Base-by-base conservation (phyloP, 1,140 invertebrate species). In the Halesus radiatus region DNA sequence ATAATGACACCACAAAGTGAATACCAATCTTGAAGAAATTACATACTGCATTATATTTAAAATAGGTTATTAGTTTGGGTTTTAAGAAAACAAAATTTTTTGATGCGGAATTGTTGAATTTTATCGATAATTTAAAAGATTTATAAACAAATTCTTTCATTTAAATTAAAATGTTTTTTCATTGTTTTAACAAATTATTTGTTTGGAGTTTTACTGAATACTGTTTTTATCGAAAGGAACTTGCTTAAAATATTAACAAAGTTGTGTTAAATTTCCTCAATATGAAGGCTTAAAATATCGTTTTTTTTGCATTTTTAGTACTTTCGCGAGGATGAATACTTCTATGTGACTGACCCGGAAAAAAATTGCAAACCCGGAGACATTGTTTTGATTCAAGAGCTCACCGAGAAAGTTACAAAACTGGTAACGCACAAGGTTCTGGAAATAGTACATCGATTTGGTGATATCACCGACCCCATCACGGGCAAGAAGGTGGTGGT, bases 391-490 rank as follows among this genome's bases (percentile, higher is more conserved):
- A 93, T 97, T 82, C 90, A 96, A 86, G 90, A 92, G 81, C 86
- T 97, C 32, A 92, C 93, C 13, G 85, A 93, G 76, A 94, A 93
- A 87, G 80, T 96, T 75, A 95, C 95, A 0, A 92, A 92, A 66
- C 87, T 95, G 15, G 95, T 97, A 3, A 94, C 94, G 7, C 95
- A 97, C 84, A 90, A 93, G 88, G 91, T 97, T 1, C 89, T 95
- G 84, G 92, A 96, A 86, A 91, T 97, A 16, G 91, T 97, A 26
- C 95, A 95, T 88, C 93, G 94, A 20, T 88, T 93, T 81, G 96
- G 96, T 81, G 95, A 97, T 89, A 89, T 96, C 18, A 94, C 92
- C 58, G 95, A 96, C 89, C 96, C 96, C 45, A 87, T 97, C 23
- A 95, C 94, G 81, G 94, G 94, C 29, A 96, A 96, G 85, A 95